Base-by-base conservation (phyloP, 2,888 invertebrate genomes). In the Ceratothoa steindachneri region DNA sequence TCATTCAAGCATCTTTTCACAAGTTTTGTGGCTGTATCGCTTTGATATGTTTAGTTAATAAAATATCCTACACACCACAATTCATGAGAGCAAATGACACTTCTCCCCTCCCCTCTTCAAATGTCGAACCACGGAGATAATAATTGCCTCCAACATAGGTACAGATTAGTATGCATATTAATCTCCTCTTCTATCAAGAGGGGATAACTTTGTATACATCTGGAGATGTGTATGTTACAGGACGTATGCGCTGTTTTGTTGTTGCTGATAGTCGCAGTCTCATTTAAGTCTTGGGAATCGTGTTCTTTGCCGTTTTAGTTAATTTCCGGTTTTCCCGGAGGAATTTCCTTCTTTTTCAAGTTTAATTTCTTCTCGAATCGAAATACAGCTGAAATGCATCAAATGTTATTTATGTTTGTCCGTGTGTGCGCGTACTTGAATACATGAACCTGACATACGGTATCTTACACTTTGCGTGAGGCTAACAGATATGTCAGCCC, bases 191-290 rank as follows among this genome's bases (percentile, higher is more conserved):
- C n/a, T n/a, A n/a, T n/a, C n/a, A n/a, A n/a, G n/a, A 64, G n/a
- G 24, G n/a, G 1, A 64, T 4, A 64, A 19, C 15, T 27, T 19
- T 41, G 41, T 41, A 41, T 15, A 41, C 41, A 15, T 41, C 5
- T 41, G 60, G 9, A 27, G 5, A 19, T 60, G 60, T 60, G 19
- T 60, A 27, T 60, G 60, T n/a, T n/a, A n/a, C n/a, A n/a, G n/a
- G n/a, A n/a, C n/a, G n/a, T 60, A 19, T 60, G 60, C n/a, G 60
- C n/a, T 60, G 60, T 67, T 1, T 67, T 60, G 60, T 60, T n/a
- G 60, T 24, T 51, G 52, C 1, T n/a, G n/a, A 51, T 51, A 51
- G 15, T 55, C 60, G 60, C 2, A 55, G 19, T 60, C 27, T 60
- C 60, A 41, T 41, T 41, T 41, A 41, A 41, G 41, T 67, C 30